phyloP scores from a whole-genome alignment of 2,797 vertebrate genomes.

The Microctenopoma stevenorrisi region DNA sequence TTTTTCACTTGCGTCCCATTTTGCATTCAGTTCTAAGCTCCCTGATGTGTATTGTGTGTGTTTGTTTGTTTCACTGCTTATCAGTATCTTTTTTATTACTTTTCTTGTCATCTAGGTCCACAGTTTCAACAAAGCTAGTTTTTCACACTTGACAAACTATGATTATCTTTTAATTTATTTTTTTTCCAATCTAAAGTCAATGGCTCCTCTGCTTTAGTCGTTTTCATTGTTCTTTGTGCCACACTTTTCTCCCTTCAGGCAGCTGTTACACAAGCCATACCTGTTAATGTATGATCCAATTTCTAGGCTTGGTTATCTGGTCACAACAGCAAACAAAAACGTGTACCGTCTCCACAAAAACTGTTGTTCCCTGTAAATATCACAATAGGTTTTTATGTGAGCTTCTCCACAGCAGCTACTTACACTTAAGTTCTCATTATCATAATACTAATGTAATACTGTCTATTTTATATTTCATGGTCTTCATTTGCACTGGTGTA shows the following conservation, averaged over 20 bases:
- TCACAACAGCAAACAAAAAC: background rate
- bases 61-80: conserved; percentile 23
- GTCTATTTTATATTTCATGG: conserved; percentile 10
- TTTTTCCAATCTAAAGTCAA: conserved; percentile 5
- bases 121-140: background rate
- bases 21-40: conserved; percentile 17
- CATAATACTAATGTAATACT: background rate
- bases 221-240: background rate
- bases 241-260: conserved; percentile 11
- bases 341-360: background rate
- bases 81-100: conserved; percentile 10
- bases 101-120: conserved; percentile 18
- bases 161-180: background rate
- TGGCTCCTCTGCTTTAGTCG: background rate
- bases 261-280: conserved; percentile 30
- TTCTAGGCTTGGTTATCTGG: background rate
- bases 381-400: background rate
- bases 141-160: conserved; percentile 17
- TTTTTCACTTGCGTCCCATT: background rate
- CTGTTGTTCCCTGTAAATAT: background rate
- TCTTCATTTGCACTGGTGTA: background rate
- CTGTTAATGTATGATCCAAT: background rate
- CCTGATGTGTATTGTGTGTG: conserved; percentile 22
- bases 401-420: background rate
- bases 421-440: conserved; percentile 4